Evolutionary conservation across 2,113 vertebrate species (phyloP).

Genomic region (Myanophis thanlyinensis): DNA sequence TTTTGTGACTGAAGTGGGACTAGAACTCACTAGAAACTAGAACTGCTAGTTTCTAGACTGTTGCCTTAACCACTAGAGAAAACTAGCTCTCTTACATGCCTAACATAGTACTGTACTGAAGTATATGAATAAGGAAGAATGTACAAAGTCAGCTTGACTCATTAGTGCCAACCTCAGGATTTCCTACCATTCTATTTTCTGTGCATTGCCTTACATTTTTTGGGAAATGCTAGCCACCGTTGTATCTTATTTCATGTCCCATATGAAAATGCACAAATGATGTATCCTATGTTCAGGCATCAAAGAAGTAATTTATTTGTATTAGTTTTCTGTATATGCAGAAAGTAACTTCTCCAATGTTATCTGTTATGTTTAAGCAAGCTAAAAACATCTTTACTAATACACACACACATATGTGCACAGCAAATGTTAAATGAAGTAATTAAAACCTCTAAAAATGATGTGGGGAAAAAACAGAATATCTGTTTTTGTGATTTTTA

Average conservation of each 20-base stretch:
- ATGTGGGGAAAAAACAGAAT: too few species aligned
- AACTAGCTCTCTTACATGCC: too few species aligned
- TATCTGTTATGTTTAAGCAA: not conserved
- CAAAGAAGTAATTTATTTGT: not conserved
- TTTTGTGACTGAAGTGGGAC: too few species aligned
- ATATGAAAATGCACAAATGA: not conserved
- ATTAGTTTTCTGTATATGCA: not conserved
- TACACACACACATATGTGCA: too few species aligned
- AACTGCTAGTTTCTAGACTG: too few species aligned
- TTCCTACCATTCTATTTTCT: not conserved
- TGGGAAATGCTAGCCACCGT: not conserved
- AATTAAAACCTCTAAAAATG: not conserved
- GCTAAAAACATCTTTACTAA: not conserved
- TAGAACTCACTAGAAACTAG: too few species aligned
- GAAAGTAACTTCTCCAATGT: not conserved
- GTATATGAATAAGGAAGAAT: not conserved
- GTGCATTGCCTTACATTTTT: not conserved
- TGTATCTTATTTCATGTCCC: not conserved
- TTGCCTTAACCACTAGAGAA: too few species aligned
- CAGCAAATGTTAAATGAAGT: not conserved
- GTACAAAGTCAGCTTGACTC: not conserved
- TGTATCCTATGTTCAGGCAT: not conserved
- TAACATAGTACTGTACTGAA: not conserved
- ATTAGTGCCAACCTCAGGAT: not conserved
- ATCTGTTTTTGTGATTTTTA: too few species aligned